A percentile compares a stretch with the other conserved stretches of the same genome.
Conservation (phyloP, 2,113 vertebrate species). For the Stegostoma tigrinum region DNA sequence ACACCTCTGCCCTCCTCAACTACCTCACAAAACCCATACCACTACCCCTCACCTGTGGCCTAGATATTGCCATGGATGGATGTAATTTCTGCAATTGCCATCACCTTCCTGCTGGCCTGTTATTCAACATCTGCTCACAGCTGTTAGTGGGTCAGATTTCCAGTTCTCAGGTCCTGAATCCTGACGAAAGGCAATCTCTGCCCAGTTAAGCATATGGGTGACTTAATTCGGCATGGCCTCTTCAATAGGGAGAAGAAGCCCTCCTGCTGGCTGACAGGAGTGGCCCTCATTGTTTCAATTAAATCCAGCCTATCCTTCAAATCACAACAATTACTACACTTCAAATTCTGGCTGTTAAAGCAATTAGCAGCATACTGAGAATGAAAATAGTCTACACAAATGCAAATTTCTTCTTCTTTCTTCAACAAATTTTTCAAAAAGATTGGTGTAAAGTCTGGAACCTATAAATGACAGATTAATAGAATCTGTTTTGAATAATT, state of each 20-base stretch:
- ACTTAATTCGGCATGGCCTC: neutral
- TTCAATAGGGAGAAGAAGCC: neutral
- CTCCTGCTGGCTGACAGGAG: neutral
- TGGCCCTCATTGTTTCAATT: neutral
- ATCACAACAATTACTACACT: neutral
- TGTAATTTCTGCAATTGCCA: too few relatives aligned
- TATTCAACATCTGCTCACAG: too few relatives aligned
- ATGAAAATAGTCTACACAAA: neutral
- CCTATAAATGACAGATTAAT: neutral
- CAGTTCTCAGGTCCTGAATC: neutral
- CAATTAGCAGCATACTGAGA: neutral
- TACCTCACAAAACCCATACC: too few relatives aligned
- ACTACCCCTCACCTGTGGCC: too few relatives aligned
- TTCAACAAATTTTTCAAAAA: neutral
- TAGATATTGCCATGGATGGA: too few relatives aligned
- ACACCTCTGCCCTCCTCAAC: too few relatives aligned
- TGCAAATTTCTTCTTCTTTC: neutral
- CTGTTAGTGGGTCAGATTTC: too few relatives aligned
- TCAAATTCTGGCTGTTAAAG: neutral
- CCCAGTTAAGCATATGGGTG: neutral
- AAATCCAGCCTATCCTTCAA: neutral
- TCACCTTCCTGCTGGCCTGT: too few relatives aligned
- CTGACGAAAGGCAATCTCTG: neutral
- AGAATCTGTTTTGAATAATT: neutral
- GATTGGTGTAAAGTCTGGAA: neutral